Evolutionary conservation across 2,797 vertebrate species (phyloP).

Genomic region (Platyrinchus mystaceus): DNA sequence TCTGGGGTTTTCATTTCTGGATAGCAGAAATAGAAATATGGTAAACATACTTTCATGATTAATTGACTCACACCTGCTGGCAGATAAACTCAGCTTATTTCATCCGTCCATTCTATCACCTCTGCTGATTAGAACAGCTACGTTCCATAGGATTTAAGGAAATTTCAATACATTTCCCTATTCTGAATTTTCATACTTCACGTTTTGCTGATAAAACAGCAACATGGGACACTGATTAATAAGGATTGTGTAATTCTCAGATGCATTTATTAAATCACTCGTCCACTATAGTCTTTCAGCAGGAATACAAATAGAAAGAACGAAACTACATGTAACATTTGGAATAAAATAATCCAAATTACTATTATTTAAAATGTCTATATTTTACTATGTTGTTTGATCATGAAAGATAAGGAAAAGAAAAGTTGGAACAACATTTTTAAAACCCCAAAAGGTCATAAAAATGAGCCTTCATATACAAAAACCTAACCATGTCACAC

Average conservation of each 20-base stretch:
- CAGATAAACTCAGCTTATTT: constrained; percentile 38
- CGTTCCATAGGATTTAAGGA: neutral
- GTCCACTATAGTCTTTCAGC: neutral
- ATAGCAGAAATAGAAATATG: constrained; percentile 14
- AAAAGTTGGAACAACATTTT: neutral
- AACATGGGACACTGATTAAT: neutral
- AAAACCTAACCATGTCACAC: neutral
- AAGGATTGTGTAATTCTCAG: neutral
- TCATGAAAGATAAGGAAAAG: neutral
- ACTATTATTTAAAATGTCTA: neutral
- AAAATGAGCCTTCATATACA: neutral
- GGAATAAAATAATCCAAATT: neutral
- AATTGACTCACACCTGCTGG: neutral
- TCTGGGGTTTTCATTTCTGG: neutral
- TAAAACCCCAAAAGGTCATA: neutral
- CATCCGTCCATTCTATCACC: constrained; percentile 2
- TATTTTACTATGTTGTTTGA: neutral
- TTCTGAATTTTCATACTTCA: neutral
- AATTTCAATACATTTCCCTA: neutral
- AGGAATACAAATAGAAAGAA: neutral
- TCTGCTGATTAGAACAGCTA: neutral
- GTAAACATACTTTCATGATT: neutral
- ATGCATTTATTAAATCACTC: neutral
- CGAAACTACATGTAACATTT: neutral
- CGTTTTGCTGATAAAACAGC: neutral